Evolutionary conservation across 2,888 invertebrate genomes (phyloP), one percentile per base, ranked within the genome.

Genomic region (Tortricodes alternella): DNA sequence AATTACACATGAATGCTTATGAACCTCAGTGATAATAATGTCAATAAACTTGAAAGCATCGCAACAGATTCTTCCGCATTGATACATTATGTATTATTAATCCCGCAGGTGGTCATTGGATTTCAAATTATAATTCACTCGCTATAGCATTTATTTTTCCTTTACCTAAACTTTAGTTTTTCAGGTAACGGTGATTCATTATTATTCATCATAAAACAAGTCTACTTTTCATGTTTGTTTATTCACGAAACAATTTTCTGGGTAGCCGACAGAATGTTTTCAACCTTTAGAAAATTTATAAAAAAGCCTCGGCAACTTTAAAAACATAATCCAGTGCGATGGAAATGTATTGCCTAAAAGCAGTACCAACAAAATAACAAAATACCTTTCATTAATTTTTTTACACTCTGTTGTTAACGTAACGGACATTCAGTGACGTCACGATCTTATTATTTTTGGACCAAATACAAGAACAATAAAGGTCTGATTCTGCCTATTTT

Each of bases 141-240:
- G 37, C 6, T 2, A 15, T 2, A 19, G 19, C n/a, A n/a, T 37
- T 37, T 18, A 19, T 19, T n/a, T 19, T 37, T 19, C 18, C 9
- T 37, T 18, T 18, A n/a, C 16, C 7, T 4, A 5, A 13, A 18
- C 1, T 16, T 18, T 39, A 1, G 16, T 16, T 23, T 39, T 23
- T 7, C 39, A 7, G 13, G 39, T n/a, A n/a, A 38, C 7, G 9
- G 38, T 52, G 44, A 52, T 29, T 44, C 44, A 52, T 21, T 37
- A 44, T 24, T 24, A 24, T 53, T 44, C 37, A 46, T 46, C 18
- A 38, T 15, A 23, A 32, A 43, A 16, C 37, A 35, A 15, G 44
- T 37, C 35, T 21, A 37, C 27, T 15, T 53, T 21, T 46, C 46
- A 21, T 8, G 44, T 27, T 43, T 51, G 29, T 38, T 53, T 46